phyloP scores from a whole-genome alignment of 2,888 invertebrate genomes.

The Protodeltote pygarga region DNA sequence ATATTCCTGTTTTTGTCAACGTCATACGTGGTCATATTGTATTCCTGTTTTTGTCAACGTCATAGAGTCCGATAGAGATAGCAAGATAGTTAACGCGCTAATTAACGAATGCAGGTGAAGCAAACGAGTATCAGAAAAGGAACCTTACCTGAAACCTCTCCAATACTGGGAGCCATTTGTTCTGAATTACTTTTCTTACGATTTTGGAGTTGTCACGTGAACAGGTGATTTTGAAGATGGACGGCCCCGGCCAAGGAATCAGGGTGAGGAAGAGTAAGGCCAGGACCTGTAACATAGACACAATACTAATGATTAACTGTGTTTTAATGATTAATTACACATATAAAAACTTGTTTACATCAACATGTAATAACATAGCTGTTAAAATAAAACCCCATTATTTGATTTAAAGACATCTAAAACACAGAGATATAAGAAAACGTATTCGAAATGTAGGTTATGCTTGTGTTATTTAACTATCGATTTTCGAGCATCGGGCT shows the following conservation, averaged over 20 bases:
- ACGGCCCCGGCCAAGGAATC: constrained; percentile 96
- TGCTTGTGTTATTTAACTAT: constrained; percentile 79
- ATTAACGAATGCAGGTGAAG: too few relatives aligned
- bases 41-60: too few relatives aligned
- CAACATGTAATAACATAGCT: too few relatives aligned
- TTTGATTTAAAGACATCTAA: too few relatives aligned
- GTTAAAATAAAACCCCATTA: too few relatives aligned
- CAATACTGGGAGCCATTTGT: constrained; percentile 96
- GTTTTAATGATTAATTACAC: too few relatives aligned
- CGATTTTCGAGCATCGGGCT: constrained; percentile 68
- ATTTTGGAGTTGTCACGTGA: constrained; percentile 96
- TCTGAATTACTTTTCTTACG: constrained; percentile 94
- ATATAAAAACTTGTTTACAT: too few relatives aligned
- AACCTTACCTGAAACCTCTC: constrained; percentile 91
- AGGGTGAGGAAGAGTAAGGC: constrained; percentile 93
- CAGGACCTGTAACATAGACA: constrained; percentile 89
- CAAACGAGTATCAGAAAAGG: not conserved
- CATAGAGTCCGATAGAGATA: too few relatives aligned
- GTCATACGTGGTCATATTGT: too few relatives aligned
- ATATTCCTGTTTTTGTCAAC: too few relatives aligned
- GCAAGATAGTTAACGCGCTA: too few relatives aligned
- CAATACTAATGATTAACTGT: too few relatives aligned
- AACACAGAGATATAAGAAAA: not conserved
- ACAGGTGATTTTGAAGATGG: constrained; percentile 94
- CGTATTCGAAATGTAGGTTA: constrained; percentile 64